Evolutionary conservation across 2,113 vertebrate species (phyloP).

Genomic region (Loxodonta africana): DNA sequence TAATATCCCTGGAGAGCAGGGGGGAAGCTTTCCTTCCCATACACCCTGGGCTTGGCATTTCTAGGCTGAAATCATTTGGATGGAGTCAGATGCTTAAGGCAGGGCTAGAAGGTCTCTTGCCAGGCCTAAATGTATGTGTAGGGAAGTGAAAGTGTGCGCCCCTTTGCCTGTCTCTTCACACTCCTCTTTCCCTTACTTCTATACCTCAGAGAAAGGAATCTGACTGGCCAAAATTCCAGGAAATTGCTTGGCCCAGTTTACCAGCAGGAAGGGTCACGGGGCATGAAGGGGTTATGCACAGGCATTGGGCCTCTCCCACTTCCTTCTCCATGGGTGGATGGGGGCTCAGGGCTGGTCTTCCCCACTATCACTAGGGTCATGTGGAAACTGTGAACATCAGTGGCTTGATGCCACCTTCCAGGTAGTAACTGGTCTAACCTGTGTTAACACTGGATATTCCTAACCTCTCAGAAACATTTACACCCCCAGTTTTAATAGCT

Average conservation of each 20-base stretch:
- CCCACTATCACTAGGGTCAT: neutral
- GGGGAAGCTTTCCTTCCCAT: neutral
- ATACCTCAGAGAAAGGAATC: neutral
- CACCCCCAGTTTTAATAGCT: neutral
- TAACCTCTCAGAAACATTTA: neutral
- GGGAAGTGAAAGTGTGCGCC: neutral
- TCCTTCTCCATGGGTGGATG: neutral
- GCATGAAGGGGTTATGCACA: neutral
- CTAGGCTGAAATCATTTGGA: neutral
- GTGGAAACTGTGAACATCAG: neutral
- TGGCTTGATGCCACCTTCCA: neutral
- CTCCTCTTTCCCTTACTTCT: neutral
- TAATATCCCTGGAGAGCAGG: no score
- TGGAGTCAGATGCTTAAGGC: neutral
- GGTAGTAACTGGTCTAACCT: neutral
- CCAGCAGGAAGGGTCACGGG: neutral
- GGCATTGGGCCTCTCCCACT: neutral
- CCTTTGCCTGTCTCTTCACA: neutral
- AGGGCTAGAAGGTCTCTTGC: neutral
- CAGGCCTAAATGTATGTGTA: neutral
- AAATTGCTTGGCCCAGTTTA: neutral
- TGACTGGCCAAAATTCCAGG: neutral
- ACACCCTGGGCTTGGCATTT: neutral
- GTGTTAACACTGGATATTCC: neutral
- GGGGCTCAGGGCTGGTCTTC: neutral